Base-by-base conservation (phyloP, 2,113 vertebrate species). In the Sinosuthora webbiana region DNA sequence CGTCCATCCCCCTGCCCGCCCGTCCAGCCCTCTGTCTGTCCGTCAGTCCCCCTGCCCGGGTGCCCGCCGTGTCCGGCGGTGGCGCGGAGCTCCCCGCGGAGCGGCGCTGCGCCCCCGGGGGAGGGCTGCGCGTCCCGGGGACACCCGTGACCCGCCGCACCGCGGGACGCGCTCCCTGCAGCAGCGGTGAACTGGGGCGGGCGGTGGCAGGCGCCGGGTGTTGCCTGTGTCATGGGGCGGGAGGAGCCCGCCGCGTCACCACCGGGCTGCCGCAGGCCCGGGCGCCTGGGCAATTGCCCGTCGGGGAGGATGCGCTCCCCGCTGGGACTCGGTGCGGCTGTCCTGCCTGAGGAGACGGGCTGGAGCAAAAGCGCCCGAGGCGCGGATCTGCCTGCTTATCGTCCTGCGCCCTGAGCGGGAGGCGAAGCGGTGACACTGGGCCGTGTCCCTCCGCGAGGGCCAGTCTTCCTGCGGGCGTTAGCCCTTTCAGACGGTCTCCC, bases 131-230 rank as follows among this genome's bases (percentile, higher is more conserved):
- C 11, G 8, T 14, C 35, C 13, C 35, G 1, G 10, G 8, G 6
- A 14, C 35, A 2, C 31, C 2, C 3, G 31, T 0, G 7, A 8
- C 13, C 7, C n/a, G 1, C 3, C 20, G 15, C 4, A 2, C 13
- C 1, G 5, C 13, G 59, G 52, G 45, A 15, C 33, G 27, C 30
- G 44, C n/a, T 74, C n/a, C 11, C 4, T 6, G 59, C 18, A 7
- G 59, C 18, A 7, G 30, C 41, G 9, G 8, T 9, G 11, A 14
- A 0, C 5, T 15, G 47, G 30, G 19, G n/a, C 20, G 4, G 73
- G 20, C 13, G 16, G 35, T 57, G 69, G 69, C 35, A 2, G 42
- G 37, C n/a, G 27, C 25, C 27, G 2, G 13, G 30, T 4, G 41
- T 19, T 77, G 59, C 49, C 39, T 10, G 37, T 4, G 39, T 7